Base-by-base conservation (phyloP, 2,113 vertebrate genomes). In the Coryphaenoides rupestris region DNA sequence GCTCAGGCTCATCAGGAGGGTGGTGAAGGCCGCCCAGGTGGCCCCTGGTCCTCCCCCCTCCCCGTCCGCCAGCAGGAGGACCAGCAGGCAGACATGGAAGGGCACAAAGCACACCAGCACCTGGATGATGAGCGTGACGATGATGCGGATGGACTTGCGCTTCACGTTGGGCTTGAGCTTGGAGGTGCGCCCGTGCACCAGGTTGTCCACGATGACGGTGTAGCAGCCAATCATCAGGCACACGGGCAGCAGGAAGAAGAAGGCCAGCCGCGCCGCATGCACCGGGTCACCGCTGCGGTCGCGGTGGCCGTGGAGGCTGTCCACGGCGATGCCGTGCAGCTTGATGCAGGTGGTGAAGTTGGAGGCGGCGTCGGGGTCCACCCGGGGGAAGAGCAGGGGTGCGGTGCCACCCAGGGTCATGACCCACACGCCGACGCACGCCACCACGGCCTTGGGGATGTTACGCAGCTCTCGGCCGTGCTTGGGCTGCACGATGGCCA, bases 1-100 rank as follows among this genome's bases (percentile, higher is more conserved):
- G 75, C 96, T 99, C 73, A 95, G 85, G 73, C 94, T 98, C 97
- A 99, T 98, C 68, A 99, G 90, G 74, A 95, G 95, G 3, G 95
- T 95, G 65, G 94, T 93, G 62, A 99, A 94, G 67, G 92, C 90
- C 0, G 90, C 95, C 95, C 94, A 94, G 3, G 90, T 89, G 45
- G 10, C 76, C 13, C 33, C 33, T 10, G 33, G n/a, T n/a, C 33
- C 33, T 40, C 33, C 33, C 13, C 33, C 33, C 13, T 33, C 28
- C 10, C 28, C 28, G 33, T 40, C 59, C 2, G 83, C 81, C 58
- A 96, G 2, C 86, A 98, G 88, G 22, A 93, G 86, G n/a, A 95
- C 61, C 26, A 92, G 75, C 0, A 96, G 89, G 55, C 94, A 96
- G 19, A 94, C 64, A 21, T 99, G 97, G 77, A 96, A 99, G 0